Evolutionary conservation across 2,888 invertebrate genomes (phyloP), one percentile per base, ranked within the genome.

Genomic region (Autographa gamma): DNA sequence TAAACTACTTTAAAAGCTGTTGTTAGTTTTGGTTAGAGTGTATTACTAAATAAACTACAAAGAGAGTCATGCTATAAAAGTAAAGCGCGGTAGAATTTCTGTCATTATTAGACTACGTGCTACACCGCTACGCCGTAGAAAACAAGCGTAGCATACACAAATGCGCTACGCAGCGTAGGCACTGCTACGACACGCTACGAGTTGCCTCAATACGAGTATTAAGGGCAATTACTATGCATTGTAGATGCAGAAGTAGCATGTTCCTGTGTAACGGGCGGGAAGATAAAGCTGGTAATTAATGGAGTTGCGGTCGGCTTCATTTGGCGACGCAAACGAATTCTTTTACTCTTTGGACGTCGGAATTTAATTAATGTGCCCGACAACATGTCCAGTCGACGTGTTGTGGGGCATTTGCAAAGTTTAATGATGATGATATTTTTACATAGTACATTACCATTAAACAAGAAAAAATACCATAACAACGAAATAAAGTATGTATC

Each of bases 321-420:
- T 61, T 60, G 25, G 34, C 16, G 14, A 19, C 31, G 38, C 32
- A 56, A 54, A 56, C 9, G 31, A 19, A 66, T 66, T 43, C 38
- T 64, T 72, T 68, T 56, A 19, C 58, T 54, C 14, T n/a, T 61
- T 43, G 31, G 66, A 43, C 41, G 5, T 18, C 31, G 63, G 68
- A 64, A 80, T 77, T 61, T 80, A 71, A 80, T 72, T 69, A 65
- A 66, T 71, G 54, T 13, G 31, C 59, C 34, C 52, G 38, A 18
- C 31, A 18, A 54, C 56, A 41, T 63, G 79, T 16, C 59, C 59
- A 16, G 31, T n/a, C 8, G 31, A 32, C 59, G 16, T 16, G 31
- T 7, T 32, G 14, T 3, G 16, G 32, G 16, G n/a, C 59, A 32
- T 32, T 56, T 13, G 54, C n/a, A 48, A n/a, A 48, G 48, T 48